Evolutionary conservation across 2,888 invertebrate species (phyloP).

Genomic region (Macrosiphum euphorbiae): DNA sequence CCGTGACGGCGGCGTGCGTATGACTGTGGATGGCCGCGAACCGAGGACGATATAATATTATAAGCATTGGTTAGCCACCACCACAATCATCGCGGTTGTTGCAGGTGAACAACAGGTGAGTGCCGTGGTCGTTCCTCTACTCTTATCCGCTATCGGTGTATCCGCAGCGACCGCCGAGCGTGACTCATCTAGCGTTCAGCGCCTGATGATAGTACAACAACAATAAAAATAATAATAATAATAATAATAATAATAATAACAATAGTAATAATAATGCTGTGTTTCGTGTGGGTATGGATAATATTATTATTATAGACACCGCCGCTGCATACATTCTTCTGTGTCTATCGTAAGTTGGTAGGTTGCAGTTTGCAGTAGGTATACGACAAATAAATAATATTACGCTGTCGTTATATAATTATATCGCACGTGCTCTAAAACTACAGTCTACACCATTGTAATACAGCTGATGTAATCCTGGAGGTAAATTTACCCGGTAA

Average conservation of each 20-base stretch:
- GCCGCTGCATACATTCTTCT: background rate
- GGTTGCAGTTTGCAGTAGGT: too few relatives aligned
- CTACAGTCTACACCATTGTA: background rate
- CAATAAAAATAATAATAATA: background rate
- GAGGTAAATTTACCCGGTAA: background rate
- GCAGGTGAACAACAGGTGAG: background rate
- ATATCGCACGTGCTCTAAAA: background rate
- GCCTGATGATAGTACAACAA: background rate
- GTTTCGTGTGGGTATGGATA: background rate
- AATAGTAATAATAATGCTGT: background rate
- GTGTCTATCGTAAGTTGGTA: background rate
- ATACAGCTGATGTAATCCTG: background rate
- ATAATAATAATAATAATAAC: background rate
- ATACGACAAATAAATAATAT: background rate
- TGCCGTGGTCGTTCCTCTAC: background rate
- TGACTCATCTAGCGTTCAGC: constrained; percentile 9
- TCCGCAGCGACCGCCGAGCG: background rate
- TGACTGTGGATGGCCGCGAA: constrained; percentile 3
- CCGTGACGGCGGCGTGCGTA: constrained; percentile 44
- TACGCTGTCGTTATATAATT: background rate
- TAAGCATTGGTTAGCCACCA: background rate
- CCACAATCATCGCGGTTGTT: background rate
- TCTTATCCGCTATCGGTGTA: background rate
- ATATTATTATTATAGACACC: background rate
- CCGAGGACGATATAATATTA: background rate